These are phyloP conservation scores for Cephus pulcher DNA, from an alignment of 2,888 invertebrate species.

Conservation along the genomic window DNA sequence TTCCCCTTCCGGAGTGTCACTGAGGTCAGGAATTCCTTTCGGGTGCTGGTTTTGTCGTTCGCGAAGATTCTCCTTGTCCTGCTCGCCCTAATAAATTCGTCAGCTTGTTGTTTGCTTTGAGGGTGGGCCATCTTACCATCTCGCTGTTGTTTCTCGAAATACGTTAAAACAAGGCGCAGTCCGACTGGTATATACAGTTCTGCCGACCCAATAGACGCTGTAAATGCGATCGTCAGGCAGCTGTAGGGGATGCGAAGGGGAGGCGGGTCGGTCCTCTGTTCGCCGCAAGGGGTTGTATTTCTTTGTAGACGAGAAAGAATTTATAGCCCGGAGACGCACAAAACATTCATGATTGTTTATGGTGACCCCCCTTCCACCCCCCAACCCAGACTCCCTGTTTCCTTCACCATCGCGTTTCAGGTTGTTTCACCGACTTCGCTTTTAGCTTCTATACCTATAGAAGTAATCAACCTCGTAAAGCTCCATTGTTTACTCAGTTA, in stretches of 20 bases:
- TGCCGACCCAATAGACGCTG: neutral
- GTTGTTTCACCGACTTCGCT: neutral
- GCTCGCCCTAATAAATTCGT: neutral
- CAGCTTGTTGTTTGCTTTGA: neutral
- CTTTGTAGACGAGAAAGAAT: slow-evolving; percentile 50
- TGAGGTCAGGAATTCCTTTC: neutral
- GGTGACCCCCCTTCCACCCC: neutral
- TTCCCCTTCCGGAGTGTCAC: neutral
- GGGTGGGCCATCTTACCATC: neutral
- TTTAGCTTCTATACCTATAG: slow-evolving; percentile 21
- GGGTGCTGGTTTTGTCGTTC: neutral
- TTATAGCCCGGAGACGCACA: slow-evolving; percentile 40
- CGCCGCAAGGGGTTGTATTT: slow-evolving; percentile 25
- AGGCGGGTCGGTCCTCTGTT: neutral
- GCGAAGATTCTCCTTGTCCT: neutral
- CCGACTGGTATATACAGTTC: neutral
- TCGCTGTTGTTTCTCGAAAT: neutral
- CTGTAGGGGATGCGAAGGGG: neutral
- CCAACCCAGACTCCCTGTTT: neutral
- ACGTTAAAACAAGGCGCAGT: neutral
- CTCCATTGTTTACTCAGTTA: slow-evolving; percentile 44
- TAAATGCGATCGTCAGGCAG: neutral
- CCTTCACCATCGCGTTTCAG: neutral
- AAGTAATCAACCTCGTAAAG: slow-evolving; percentile 35
- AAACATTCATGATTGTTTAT: slow-evolving; percentile 56